Evolutionary conservation across 1,140 invertebrate species (phyloP).

Genomic region (Philotrypesis tridentata): DNA sequence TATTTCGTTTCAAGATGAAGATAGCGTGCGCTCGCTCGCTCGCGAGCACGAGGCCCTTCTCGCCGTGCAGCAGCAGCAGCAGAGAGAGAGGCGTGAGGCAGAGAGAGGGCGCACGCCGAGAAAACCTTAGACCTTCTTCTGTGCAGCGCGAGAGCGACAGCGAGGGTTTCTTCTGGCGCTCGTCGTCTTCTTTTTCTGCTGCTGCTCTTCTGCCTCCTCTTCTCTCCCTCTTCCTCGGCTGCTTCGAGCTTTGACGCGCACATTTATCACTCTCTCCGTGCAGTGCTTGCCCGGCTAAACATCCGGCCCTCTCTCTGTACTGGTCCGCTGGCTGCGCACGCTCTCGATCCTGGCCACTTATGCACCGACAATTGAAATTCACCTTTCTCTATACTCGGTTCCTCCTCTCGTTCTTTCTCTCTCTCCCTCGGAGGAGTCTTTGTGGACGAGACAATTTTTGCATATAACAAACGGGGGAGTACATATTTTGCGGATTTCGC

Average conservation of each 20-base stretch:
- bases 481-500: too few species aligned
- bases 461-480: too few species aligned
- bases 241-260: constrained; percentile 60
- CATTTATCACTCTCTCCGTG: constrained; percentile 70
- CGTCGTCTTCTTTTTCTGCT: too few species aligned
- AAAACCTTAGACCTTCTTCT: not conserved
- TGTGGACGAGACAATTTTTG: too few species aligned
- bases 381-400: too few species aligned
- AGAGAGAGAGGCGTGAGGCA: not conserved
- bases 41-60: constrained; percentile 47
- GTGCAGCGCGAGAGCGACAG: not conserved
- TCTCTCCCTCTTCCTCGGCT: not conserved
- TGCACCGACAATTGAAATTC: constrained; percentile 11
- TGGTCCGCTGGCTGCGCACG: constrained; percentile 52
- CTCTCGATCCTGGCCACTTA: constrained; percentile 25
- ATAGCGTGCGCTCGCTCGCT: constrained; percentile 59
- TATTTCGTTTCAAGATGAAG: constrained; percentile 73
- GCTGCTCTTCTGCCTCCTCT: constrained; percentile 45
- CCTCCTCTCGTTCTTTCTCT: too few species aligned
- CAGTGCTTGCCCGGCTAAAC: constrained; percentile 67
- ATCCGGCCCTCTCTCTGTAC: constrained; percentile 60
- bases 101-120: not conserved
- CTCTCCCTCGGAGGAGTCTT: too few species aligned
- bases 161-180: too few species aligned
- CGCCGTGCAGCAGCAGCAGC: constrained; percentile 58